Evolutionary conservation across 2,888 invertebrate genomes (phyloP), one percentile per base, ranked within the genome.

Genomic region (Oxycera nigricornis): DNA sequence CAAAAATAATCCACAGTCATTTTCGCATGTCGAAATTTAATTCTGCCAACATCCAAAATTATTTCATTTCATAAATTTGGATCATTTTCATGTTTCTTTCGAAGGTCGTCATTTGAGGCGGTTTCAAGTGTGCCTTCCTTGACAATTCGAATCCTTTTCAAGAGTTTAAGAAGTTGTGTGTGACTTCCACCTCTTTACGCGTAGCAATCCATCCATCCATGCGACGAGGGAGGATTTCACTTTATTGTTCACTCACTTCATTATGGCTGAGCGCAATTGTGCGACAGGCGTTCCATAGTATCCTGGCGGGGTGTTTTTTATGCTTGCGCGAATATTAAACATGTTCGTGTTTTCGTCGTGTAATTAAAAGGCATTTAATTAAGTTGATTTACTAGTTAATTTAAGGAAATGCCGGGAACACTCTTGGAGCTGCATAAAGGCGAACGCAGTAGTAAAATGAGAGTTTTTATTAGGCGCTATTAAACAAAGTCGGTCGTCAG

Each of bases 21-120:
- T 46, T 68, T 68, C 50, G 68, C 68, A 68, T 68, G 68, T 41
- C 26, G 46, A 68, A 68, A 68, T 68, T 50, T 14, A 68, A 68
- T 68, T 68, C 50, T 30, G 14, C 11, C 9, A 17, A n/a, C 68
- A 68, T 50, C 46, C 68, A 50, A 68, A 26, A 24, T 9, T 20
- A 68, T 50, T 26, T 68, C 50, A n/a, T n/a, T 50, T 68, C 68
- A 68, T 68, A 50, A 46, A 26, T 46, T 68, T 30, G 7, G n/a
- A 7, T 3, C 11, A 2, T 17, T 20, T 24, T 9, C 22, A 55
- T 22, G 22, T 55, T 22, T 7, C 24, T 6, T 3, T 24, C 52
- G 52, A n/a, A n/a, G n/a, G 22, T 55, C 52, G 52, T 24, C n/a
- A 46, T 17, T 3, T 20, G 52, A 55, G 22, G n/a, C 17, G 3